A percentile compares a stretch with the other conserved stretches of the same genome.
Conservation (phyloP, 1,140 invertebrate genomes). For the Drosophila dunni region DNA sequence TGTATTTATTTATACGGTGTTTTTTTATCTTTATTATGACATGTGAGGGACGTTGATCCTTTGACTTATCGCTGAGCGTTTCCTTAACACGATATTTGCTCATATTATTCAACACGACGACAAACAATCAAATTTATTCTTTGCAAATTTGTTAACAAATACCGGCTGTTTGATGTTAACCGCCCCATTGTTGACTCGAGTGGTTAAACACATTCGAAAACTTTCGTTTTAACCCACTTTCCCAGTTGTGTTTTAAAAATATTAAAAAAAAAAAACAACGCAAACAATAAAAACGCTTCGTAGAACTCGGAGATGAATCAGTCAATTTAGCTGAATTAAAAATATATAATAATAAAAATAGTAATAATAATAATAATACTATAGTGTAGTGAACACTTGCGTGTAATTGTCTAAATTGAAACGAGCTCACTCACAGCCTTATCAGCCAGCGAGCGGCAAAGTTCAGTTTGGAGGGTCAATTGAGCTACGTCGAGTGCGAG, state of each 20-base stretch:
- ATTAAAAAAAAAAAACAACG: constrained; percentile 31
- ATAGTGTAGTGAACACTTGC: constrained; percentile 14
- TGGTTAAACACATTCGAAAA: constrained; percentile 48
- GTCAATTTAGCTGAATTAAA: constrained; percentile 73
- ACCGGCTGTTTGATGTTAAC: constrained; percentile 50
- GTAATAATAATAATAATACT: constrained; percentile 16
- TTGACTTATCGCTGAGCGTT: constrained; percentile 17
- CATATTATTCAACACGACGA: neutral
- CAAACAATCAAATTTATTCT: constrained; percentile 73
- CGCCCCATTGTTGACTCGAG: constrained; percentile 38
- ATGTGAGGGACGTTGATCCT: constrained; percentile 27
- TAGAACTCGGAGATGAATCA: constrained; percentile 64
- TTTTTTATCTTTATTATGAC: constrained; percentile 9
- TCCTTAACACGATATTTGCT: constrained; percentile 22
- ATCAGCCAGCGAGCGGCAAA: constrained; percentile 51
- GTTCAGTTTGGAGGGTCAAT: constrained; percentile 73
- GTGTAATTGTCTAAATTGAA: constrained; percentile 73
- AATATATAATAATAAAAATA: constrained; percentile 57
- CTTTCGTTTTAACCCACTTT: constrained; percentile 78
- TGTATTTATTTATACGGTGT: too few relatives aligned
- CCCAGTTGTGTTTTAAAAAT: constrained; percentile 31
- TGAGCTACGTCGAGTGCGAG: constrained; percentile 39
- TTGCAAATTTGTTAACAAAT: constrained; percentile 45
- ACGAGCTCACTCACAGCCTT: constrained; percentile 44
- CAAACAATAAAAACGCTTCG: constrained; percentile 25